Percentiles rank a stretch among this genome's conserved stretches.
Conservation (phyloP, 2,797 vertebrate species). For the Oreortyx pictus region DNA sequence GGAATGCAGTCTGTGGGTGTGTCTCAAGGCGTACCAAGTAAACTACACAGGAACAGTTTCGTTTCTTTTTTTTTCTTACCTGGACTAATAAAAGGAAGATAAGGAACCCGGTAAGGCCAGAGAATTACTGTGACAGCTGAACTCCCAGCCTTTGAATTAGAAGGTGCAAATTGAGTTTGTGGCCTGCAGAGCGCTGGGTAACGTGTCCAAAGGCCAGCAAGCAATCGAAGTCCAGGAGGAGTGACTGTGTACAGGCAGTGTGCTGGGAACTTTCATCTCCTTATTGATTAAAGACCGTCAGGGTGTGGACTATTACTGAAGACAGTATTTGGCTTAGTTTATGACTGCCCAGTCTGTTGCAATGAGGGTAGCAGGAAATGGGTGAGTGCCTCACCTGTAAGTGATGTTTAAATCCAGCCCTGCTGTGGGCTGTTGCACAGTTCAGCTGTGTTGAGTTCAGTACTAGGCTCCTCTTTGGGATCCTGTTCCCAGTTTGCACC, state of each 20-base stretch:
- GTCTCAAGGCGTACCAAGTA: neutral
- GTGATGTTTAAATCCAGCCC: neutral
- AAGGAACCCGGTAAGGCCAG: neutral
- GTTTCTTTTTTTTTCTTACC: no score
- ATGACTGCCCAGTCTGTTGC: neutral
- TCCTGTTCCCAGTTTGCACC: neutral
- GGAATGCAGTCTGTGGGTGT: neutral
- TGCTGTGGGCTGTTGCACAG: neutral
- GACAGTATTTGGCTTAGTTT: neutral
- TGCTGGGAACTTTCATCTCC: fast-evolving
- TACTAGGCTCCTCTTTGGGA: neutral
- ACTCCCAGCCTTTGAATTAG: neutral
- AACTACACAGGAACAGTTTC: fast-evolving
- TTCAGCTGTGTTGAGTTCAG: neutral
- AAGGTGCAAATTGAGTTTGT: neutral
- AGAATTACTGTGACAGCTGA: neutral
- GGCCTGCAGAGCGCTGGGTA: neutral
- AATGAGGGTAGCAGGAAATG: neutral
- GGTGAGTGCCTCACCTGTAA: neutral
- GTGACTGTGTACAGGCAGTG: neutral
- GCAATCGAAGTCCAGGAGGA: neutral
- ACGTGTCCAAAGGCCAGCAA: neutral
- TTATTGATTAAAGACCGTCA: neutral
- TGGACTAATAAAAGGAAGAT: neutral
- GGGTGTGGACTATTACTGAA: neutral